Evolutionary conservation across 2,113 vertebrate species (phyloP), one percentile per base, ranked within the genome.

Genomic region (Hystrix cristata): DNA sequence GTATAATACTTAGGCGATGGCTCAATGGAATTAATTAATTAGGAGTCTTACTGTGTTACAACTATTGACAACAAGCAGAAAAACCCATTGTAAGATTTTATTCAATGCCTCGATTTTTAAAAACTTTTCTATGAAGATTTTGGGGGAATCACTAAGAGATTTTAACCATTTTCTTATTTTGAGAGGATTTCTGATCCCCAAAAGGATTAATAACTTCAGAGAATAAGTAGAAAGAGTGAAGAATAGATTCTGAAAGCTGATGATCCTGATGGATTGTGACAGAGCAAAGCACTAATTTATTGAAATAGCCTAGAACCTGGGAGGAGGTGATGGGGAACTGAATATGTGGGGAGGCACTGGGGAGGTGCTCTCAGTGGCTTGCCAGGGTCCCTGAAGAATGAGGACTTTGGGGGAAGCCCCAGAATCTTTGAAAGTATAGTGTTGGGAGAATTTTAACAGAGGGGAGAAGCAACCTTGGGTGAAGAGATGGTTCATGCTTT

Each of bases 281-380:
- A 1, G 8, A 57, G 76, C 48, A 72, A 53, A 71, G 55, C 29
- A 15, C 31, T 14, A 4, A 2, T 31, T 27, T 18, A 25, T 21
- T 8, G 5, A 64, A 18, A 62, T 71, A 13, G 69, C 27, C 59
- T 14, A 9, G 74, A 72, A 9, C 1, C 78, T 18, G 9, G 9
- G 12, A 12, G 87, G 43, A 74, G 18, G 27, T 0, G 7, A 5
- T n/a, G 38, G 48, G 14, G 25, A 84, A 38, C 11, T 38, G 59
- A 48, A 31, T 4, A 11, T 2, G 7, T 62, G 15, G 15, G 48
- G 34, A 48, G 12, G 6, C 15, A 16, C 18, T 8, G 38, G 31
- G 29, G 12, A 9, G 15, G 1, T 38, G 46, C 3, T 18, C 16
- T 0, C 0, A 4, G 38, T 38, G 38, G 38, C 38, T 38, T 2